phyloP scores from a whole-genome alignment of 2,113 vertebrate genomes.

The Actenoides lindsayi region DNA sequence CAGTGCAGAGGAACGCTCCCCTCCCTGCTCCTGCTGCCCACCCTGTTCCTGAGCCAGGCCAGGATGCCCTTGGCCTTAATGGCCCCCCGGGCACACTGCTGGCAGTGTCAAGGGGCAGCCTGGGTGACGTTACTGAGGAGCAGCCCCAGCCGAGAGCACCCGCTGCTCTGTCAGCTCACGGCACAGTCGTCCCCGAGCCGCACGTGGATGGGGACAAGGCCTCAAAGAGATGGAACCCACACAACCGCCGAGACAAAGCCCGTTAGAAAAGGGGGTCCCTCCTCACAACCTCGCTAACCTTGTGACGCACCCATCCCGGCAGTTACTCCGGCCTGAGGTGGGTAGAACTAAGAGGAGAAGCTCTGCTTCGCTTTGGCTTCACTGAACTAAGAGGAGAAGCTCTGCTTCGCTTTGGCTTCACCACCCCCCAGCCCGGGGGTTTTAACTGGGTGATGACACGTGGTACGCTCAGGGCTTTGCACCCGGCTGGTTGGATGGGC shows the following conservation, averaged over 20 bases:
- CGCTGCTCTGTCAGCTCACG: background rate
- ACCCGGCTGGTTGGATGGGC: no score
- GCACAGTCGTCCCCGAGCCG: background rate
- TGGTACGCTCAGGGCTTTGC: no score
- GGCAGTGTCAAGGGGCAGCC: no score
- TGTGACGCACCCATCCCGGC: accelerated
- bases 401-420: background rate
- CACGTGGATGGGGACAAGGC: background rate
- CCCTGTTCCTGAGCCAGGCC: no score
- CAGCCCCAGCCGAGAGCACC: background rate
- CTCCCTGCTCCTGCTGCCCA: no score
- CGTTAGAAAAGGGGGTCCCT: background rate
- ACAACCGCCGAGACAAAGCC: accelerated
- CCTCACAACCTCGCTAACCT: background rate
- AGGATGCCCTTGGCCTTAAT: no score
- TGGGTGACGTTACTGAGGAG: no score
- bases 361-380: no score
- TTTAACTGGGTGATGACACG: no score
- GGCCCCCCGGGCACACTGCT: no score
- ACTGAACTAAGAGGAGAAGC: background rate
- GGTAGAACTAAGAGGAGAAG: background rate
- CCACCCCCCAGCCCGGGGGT: no score
- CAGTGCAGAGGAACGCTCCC: no score
- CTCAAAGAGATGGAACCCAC: background rate
- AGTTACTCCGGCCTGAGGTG: background rate